Evolutionary conservation across 1,140 invertebrate genomes (phyloP).

Genomic region (Cryptotermes secundus): DNA sequence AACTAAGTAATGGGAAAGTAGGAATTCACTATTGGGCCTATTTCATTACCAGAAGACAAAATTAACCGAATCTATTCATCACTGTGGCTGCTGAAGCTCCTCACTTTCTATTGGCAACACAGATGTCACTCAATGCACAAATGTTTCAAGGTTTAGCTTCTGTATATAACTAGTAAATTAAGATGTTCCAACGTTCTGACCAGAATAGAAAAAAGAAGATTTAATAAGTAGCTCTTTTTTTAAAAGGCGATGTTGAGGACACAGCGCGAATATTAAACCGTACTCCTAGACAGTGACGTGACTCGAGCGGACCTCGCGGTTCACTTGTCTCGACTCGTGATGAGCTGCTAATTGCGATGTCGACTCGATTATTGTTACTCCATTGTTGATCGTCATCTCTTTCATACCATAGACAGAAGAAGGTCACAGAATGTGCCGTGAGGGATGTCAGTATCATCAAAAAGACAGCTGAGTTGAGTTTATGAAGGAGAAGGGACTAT

Average conservation of each 20-base stretch:
- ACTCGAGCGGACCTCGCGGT: background rate
- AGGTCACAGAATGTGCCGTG: background rate
- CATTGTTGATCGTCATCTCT: background rate
- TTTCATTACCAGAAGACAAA: background rate
- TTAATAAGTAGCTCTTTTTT: background rate
- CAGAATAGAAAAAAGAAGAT: background rate
- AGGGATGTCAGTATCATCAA: background rate
- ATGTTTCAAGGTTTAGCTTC: background rate
- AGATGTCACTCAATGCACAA: background rate
- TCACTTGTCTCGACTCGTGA: background rate
- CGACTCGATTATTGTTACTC: background rate
- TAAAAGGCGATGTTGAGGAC: background rate
- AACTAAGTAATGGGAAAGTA: too few species aligned
- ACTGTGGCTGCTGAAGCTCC: background rate
- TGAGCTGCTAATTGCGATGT: background rate
- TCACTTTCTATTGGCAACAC: background rate
- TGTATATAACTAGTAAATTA: background rate
- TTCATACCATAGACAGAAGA: background rate
- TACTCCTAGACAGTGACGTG: background rate
- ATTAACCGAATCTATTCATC: background rate
- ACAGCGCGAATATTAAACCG: background rate
- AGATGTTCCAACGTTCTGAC: background rate
- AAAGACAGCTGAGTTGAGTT: too few species aligned
- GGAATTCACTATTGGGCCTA: too few species aligned
- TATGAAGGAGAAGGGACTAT: too few species aligned